These are phyloP conservation scores for Antechinus stuartii DNA, from an alignment of 2,113 vertebrate genomes.

Conservation along the genomic window DNA sequence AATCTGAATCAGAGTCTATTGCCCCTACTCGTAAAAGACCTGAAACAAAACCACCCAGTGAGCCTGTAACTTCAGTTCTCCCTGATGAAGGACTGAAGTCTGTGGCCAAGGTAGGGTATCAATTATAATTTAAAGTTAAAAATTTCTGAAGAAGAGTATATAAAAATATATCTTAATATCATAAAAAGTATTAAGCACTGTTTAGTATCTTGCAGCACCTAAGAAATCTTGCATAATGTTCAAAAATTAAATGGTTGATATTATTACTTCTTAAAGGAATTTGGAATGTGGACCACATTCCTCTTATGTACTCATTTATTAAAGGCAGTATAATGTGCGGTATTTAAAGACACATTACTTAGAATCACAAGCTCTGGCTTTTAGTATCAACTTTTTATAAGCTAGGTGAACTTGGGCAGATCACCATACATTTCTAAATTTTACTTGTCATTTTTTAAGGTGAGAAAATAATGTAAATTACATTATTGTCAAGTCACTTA, in stretches of 20 bases:
- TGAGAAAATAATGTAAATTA: background rate
- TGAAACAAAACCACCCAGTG: conserved; percentile 81
- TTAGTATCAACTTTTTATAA: background rate
- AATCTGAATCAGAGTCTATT: conserved; percentile 81
- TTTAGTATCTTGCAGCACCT: background rate
- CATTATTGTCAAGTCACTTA: background rate
- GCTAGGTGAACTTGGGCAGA: background rate
- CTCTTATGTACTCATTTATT: too few species aligned
- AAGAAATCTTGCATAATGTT: background rate
- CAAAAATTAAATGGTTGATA: background rate
- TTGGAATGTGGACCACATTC: too few species aligned
- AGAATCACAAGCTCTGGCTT: background rate
- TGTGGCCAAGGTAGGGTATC: conserved; percentile 32
- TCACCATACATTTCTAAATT: background rate
- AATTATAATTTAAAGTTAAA: background rate
- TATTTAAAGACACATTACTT: background rate
- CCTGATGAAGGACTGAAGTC: conserved; percentile 67
- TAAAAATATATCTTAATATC: background rate
- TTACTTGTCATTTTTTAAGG: background rate
- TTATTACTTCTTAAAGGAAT: background rate
- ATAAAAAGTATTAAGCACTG: background rate
- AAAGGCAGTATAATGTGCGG: too few species aligned
- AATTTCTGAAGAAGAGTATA: background rate
- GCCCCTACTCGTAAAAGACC: conserved; percentile 91
- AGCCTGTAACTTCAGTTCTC: conserved; percentile 53